Base-by-base conservation (phyloP, 2,888 invertebrate species). In the Matsumyia berberina region DNA sequence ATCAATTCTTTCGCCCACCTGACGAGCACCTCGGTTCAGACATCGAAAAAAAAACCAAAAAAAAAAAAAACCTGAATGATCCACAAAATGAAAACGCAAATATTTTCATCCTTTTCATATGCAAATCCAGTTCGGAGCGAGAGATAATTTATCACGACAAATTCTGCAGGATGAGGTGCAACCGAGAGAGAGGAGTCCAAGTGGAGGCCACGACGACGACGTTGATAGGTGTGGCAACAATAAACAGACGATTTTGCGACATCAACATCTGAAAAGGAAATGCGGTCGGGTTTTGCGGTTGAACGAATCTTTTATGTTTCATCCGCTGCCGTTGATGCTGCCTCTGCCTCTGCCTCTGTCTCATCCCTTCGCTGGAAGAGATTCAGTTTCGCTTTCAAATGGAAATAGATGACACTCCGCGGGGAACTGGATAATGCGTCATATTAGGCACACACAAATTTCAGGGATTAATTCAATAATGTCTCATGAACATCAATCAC, bases 401-500 rank as follows among this genome's bases (percentile, higher is more conserved):
- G 42, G 53, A 53, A 73, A 55, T 53, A n/a, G 62, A 53, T 19
- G 29, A 49, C 17, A 35, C 35, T 29, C 31, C 31, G 17, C 15
- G 17, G 5, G 60, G 29, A 53, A 8, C n/a, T 19, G 24, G 53
- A 70, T 62, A 64, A 78, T 62, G 57, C 57, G 44, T 78, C 51
- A 60, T 70, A 70, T 70, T 62, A 60, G 37, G 49, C 53, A 35
- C 42, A 35, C 42, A 60, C 53, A 62, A 64, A 78, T 64, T 74
- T 74, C 55, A 12, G 37, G 39, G 46, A 78, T 78, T 78, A 70
- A 78, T 78, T 78, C 70, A 78, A 70, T 70, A 70, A 64, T 64
- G 70, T 53, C 78, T 62, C 46, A 64, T 62, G 70, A 62, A 31
- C 78, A 78, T 78, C 70, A 78, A 78, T 78, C 78, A 70, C 15